Base-by-base conservation (phyloP, 53 echinoderm and acorn worm species). In the Stichopus horrens region DNA sequence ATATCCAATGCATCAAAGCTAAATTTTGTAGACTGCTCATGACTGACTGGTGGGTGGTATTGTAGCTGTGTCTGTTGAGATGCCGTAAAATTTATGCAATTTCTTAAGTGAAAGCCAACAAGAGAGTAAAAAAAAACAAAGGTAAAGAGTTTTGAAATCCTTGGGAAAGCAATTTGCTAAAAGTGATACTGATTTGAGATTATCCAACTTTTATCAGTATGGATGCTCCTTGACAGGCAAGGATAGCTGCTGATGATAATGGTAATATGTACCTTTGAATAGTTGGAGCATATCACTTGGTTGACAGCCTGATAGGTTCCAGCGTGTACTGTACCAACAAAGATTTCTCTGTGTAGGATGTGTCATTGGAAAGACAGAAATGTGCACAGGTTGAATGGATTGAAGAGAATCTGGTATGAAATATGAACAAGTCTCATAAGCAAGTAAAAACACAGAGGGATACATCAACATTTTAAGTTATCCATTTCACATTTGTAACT, bases 101-200 rank as follows among this genome's bases (percentile, higher is more conserved):
- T 63, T 63, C 63, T 63, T 63, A 63, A 63, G 63, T 63, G 63
- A 63, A 63, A 63, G 63, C 16, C 63, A 63, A 63, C 63, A 13
- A 63, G 16, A 63, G 63, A 16, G 63, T 13, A 16, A 63, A 63
- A 16, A 14, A 60, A 63, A 63, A 63, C 4, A 63, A 63, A 63
- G 16, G 63, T 10, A 10, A 63, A 63, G 63, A 63, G 63, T 16
- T 63, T 63, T 63, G 63, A 77, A 77, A 77, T 51, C 77, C 77
- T 37, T 37, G 77, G 77, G 77, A 77, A 52, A 77, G 22, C 54
- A 77, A 77, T 77, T 77, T 77, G 16, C 53, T 77, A 77, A 77
- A 77, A 77, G 77, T 77, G 54, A 51, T 77, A 10, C 63, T 63
- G 63, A 63, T 63, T 63, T 63, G 11, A 63, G 16, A 63, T 9